These are phyloP conservation scores for Alca torda DNA, from an alignment of 2,797 vertebrate species.

Conservation along the genomic window DNA sequence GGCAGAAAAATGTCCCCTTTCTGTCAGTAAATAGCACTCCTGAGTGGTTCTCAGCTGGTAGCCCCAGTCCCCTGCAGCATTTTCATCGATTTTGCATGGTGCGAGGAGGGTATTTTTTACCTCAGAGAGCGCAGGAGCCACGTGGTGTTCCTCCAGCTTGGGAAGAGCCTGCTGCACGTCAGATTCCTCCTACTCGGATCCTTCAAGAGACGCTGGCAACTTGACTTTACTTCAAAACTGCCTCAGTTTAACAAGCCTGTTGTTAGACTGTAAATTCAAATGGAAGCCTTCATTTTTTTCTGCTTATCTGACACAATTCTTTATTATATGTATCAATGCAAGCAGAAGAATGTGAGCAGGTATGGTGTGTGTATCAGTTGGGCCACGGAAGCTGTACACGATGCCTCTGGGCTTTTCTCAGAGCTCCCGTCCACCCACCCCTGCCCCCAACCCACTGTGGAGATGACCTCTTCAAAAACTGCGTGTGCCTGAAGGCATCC, in stretches of 20 bases:
- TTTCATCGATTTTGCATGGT: background rate
- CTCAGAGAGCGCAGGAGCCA: background rate
- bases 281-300: background rate
- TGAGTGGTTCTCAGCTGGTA: slow-evolving; percentile 3
- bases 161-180: background rate
- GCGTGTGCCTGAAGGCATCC: background rate
- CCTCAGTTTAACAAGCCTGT: background rate
- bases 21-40: background rate
- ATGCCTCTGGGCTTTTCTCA: background rate
- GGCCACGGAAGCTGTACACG: background rate
- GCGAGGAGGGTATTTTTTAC: background rate
- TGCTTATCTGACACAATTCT: background rate
- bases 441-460: background rate
- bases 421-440: background rate
- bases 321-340: background rate
- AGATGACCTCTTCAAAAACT: background rate
- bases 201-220: background rate
- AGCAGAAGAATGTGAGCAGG: background rate
- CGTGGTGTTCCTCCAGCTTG: background rate
- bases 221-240: background rate
- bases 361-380: background rate
- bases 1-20: background rate
- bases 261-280: background rate
- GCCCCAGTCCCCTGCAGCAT: background rate
- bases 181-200: background rate